Conservation (phyloP, 1,140 invertebrate genomes). For the Atta cephalotes region DNA sequence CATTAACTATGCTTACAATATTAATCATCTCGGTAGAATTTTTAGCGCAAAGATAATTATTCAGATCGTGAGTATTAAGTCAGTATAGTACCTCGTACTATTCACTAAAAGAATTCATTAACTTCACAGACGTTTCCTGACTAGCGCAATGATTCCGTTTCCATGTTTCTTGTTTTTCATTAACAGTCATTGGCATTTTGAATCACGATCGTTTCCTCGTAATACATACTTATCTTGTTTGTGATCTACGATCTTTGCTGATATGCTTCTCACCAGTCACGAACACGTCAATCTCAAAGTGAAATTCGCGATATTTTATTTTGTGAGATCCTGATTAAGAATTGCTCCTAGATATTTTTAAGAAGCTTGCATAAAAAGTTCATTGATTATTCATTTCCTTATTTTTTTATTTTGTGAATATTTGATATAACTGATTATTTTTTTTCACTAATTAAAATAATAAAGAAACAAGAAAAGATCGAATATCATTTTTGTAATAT, state of each 20-base stretch:
- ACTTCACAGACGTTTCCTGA: slow-evolving; percentile 25
- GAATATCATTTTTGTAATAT: background rate
- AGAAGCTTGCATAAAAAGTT: background rate
- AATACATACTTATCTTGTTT: background rate
- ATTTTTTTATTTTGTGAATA: background rate
- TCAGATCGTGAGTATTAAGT: slow-evolving; percentile 43
- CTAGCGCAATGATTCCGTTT: slow-evolving; percentile 20
- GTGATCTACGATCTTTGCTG: background rate
- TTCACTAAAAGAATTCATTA: slow-evolving; percentile 48
- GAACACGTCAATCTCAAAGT: slow-evolving; percentile 1
- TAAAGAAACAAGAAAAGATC: background rate
- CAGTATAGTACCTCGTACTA: background rate
- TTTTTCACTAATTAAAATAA: background rate
- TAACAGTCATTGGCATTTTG: slow-evolving; percentile 6
- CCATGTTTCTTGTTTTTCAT: slow-evolving; percentile 30
- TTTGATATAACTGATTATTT: background rate
- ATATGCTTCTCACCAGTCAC: background rate
- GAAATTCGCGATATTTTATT: background rate
- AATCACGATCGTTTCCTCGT: slow-evolving; percentile 27
- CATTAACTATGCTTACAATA: slow-evolving; percentile 25
- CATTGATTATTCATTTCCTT: background rate
- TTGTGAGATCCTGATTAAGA: background rate
- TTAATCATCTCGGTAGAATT: slow-evolving; percentile 41
- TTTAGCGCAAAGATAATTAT: slow-evolving; percentile 34
- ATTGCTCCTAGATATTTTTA: background rate